Conservation (phyloP, 2,888 invertebrate species). For the Eremobia ochroleuca region DNA sequence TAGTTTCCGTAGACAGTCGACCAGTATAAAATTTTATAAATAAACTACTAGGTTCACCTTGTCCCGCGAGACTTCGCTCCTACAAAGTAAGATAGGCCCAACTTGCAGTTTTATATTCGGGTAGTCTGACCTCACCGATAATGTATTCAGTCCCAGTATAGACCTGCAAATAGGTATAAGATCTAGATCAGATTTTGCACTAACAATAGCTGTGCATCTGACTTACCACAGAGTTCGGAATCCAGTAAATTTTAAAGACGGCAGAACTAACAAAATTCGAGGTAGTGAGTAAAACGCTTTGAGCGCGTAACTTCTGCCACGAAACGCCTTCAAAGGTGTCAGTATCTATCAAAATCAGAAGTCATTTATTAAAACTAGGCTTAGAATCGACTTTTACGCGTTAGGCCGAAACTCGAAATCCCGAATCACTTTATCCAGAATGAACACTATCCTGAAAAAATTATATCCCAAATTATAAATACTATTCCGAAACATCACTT, state of each 20-base stretch:
- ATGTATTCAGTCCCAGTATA: slow-evolving; percentile 4
- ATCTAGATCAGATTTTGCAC: slow-evolving; percentile 5
- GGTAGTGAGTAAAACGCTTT: too few species aligned
- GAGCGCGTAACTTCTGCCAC: neutral
- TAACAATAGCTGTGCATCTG: neutral
- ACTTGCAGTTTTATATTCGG: neutral
- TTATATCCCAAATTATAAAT: neutral
- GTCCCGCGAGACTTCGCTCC: neutral
- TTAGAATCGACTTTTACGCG: neutral
- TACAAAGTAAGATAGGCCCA: neutral
- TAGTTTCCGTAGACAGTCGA: neutral
- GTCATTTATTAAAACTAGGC: neutral
- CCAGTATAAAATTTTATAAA: neutral
- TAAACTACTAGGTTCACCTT: too few species aligned
- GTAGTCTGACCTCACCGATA: neutral
- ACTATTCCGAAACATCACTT: neutral
- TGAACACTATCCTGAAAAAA: neutral
- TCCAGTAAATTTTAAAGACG: too few species aligned
- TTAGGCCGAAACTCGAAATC: neutral
- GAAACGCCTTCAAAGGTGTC: neutral
- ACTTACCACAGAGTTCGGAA: neutral
- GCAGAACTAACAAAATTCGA: neutral
- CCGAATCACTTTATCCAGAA: neutral
- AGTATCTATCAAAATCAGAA: neutral
- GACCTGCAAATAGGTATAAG: neutral